phyloP scores from a whole-genome alignment of 2,113 vertebrate genomes.

The Rhinichthys klamathensis region DNA sequence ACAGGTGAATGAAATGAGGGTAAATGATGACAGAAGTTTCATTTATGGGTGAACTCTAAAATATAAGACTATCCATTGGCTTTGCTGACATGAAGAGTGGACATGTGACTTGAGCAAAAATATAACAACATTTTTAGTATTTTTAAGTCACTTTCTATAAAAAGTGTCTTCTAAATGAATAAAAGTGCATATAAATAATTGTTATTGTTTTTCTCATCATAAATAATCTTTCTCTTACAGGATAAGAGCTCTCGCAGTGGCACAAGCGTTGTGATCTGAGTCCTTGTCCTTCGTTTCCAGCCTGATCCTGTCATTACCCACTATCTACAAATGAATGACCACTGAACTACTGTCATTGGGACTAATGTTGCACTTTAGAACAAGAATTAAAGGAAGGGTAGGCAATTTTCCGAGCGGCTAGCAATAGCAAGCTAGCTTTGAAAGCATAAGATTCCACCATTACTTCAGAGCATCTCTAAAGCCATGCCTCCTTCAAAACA shows the following conservation, averaged over 20 bases:
- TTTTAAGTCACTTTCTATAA: neutral
- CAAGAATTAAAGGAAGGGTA: too few relatives aligned
- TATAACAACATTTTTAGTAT: neutral
- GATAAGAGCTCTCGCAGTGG: slow-evolving; percentile 90
- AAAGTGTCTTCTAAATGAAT: neutral
- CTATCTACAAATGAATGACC: neutral
- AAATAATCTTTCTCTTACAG: slow-evolving; percentile 65
- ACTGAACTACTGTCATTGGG: neutral
- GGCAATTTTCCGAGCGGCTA: too few relatives aligned
- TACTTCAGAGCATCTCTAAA: too few relatives aligned
- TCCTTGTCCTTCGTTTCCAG: slow-evolving; percentile 48
- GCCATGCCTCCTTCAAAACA: too few relatives aligned
- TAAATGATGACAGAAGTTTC: neutral
- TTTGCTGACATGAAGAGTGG: neutral
- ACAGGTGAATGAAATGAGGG: neutral
- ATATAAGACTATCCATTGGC: neutral
- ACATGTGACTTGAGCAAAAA: neutral
- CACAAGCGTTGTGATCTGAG: slow-evolving; percentile 87
- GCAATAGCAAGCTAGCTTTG: too few relatives aligned
- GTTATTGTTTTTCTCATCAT: neutral
- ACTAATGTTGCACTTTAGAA: neutral
- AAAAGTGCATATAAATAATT: neutral
- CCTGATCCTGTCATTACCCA: slow-evolving; percentile 47
- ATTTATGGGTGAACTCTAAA: neutral
- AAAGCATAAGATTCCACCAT: too few relatives aligned